Evolutionary conservation across 2,888 invertebrate species (phyloP), one percentile per base, ranked within the genome.

Genomic region (Shargacucullia verbasci): DNA sequence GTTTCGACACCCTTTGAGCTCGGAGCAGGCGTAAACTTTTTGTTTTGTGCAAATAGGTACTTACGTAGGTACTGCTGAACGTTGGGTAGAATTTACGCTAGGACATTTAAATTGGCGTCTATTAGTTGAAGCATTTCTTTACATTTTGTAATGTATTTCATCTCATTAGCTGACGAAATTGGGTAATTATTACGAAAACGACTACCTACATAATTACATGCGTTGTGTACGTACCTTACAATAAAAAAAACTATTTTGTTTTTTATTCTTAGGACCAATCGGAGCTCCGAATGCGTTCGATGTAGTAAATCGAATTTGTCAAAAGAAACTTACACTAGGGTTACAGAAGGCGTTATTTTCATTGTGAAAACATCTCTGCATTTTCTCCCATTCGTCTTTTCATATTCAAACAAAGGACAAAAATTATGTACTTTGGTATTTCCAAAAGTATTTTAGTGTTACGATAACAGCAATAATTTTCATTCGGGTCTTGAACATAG

Each of bases 401-500:
- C 29, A 11, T 43, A 14, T 29, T 31, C 13, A 43, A 50, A 5
- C 34, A 59, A 52, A 59, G 34, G 59, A 47, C 47, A 59, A 43
- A 62, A 14, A 49, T 45, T 37, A 39, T 9, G n/a, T 49, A 57
- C 38, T 47, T 47, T 52, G 59, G n/a, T n/a, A n/a, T n/a, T n/a
- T n/a, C n/a, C n/a, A n/a, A n/a, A n/a, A n/a, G n/a, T n/a, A n/a
- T n/a, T n/a, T n/a, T n/a, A n/a, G 50, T 46, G 50, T 59, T 60
- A 59, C 61, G 64, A 57, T 50, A 57, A 68, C 46, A 76, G 60
- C 49, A 49, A 59, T 59, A 69, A 74, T 59, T 66, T 60, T 65
- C n/a, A 88, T 85, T 84, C 68, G 70, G 90, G 91, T 90, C 90
- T 91, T 75, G 85, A 84, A 79, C 82, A 20, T 20, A 20, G 20